Percentiles rank a stretch among this genome's conserved stretches.
phyloP scores from a whole-genome alignment of 2,888 invertebrate species.

The Eustalomyia histrio region DNA sequence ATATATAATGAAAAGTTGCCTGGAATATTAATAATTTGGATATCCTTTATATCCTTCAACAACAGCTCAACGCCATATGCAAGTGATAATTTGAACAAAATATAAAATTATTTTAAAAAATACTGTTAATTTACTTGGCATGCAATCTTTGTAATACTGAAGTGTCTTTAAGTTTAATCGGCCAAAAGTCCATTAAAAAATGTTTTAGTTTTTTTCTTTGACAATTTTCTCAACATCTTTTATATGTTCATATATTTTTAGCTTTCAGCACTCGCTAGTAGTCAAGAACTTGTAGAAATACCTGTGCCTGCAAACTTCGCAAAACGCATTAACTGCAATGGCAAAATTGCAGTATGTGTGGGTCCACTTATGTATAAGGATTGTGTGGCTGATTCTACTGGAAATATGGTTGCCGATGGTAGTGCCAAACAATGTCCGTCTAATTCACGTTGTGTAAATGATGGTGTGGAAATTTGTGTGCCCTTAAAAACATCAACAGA shows the following conservation, averaged over 20 bases:
- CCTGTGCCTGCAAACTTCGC: slow-evolving; percentile 23
- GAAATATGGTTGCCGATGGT: slow-evolving; percentile 68
- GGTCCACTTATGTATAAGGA: slow-evolving; percentile 73
- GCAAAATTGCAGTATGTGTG: slow-evolving; percentile 74
- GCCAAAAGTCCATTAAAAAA: slow-evolving; percentile 41
- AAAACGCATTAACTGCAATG: slow-evolving; percentile 71
- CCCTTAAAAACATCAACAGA: slow-evolving; percentile 68
- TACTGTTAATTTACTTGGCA: neutral
- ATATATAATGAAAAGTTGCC: slow-evolving; percentile 66
- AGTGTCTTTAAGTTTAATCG: neutral
- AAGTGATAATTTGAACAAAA: slow-evolving; percentile 68
- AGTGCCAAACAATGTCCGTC: slow-evolving; percentile 68
- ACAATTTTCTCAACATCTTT: neutral
- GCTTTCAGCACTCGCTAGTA: slow-evolving; percentile 71
- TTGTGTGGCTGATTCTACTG: slow-evolving; percentile 68
- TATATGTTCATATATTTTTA: slow-evolving; percentile 64
- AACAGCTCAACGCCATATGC: slow-evolving; percentile 71
- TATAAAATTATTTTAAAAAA: neutral
- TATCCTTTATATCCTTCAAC: slow-evolving; percentile 70
- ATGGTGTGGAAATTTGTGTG: slow-evolving; percentile 74
- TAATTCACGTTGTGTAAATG: slow-evolving; percentile 74
- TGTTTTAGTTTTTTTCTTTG: neutral
- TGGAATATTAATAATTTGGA: slow-evolving; percentile 73
- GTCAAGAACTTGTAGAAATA: slow-evolving; percentile 67
- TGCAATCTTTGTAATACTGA: neutral